Conservation (phyloP, 2,888 invertebrate genomes). For the Drosophila multiciliata region DNA sequence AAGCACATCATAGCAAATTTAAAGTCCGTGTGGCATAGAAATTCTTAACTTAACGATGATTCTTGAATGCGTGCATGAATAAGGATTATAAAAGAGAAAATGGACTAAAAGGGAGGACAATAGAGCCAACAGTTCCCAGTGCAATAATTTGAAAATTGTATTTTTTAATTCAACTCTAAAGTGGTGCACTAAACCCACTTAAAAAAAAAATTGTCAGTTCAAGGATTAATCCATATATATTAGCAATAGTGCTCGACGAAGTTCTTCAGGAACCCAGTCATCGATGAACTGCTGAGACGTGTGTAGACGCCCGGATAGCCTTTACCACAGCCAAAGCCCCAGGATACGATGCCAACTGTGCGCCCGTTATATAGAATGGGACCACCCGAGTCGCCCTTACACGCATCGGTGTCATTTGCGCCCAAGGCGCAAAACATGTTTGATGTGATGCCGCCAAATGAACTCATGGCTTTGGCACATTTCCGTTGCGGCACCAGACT, state of each 20-base stretch:
- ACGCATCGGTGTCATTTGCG: conserved; percentile 60
- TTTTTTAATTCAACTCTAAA: not conserved
- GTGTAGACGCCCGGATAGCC: conserved; percentile 91
- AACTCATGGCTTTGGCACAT: conserved; percentile 29
- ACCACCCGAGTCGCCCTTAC: conserved; percentile 79
- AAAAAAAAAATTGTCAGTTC: not conserved
- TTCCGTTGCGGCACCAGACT: conserved; percentile 17
- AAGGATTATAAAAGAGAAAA: not conserved
- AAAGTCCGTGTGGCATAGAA: too few species aligned
- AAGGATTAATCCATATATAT: not conserved
- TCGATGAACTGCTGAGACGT: conserved; percentile 85
- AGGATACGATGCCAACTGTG: conserved; percentile 89
- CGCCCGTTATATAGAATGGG: conserved; percentile 63
- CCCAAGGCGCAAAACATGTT: conserved; percentile 75
- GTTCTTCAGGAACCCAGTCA: conserved; percentile 38
- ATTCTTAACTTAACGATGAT: not conserved
- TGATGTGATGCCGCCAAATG: conserved; percentile 28
- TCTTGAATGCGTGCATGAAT: not conserved
- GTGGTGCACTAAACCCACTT: not conserved
- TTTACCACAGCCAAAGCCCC: conserved; percentile 74
- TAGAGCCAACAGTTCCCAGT: not conserved
- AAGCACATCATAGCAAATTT: too few species aligned
- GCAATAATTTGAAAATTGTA: not conserved
- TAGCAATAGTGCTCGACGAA: conserved; percentile 26
- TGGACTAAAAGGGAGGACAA: not conserved